These are phyloP conservation scores for Oreonectes daqikongensis DNA, from an alignment of 2,797 vertebrate genomes.

Conservation along the genomic window DNA sequence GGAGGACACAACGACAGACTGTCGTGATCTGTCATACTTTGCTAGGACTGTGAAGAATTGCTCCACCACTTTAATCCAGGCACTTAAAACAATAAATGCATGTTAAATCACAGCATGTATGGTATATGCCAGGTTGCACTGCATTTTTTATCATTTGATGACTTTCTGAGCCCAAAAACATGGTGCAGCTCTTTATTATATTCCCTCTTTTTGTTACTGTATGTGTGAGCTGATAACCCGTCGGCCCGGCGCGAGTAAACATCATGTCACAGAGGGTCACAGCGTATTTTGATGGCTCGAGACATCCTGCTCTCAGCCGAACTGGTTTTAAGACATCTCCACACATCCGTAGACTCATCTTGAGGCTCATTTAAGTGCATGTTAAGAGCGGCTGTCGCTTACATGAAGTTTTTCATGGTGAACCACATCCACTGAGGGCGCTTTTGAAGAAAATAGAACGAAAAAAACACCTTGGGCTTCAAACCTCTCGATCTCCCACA, in stretches of 20 bases:
- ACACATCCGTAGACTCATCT: slow-evolving; percentile 28
- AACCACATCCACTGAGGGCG: slow-evolving; percentile 1
- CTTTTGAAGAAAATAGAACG: slow-evolving; percentile 26
- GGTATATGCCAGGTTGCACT: too few species aligned
- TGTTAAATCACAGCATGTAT: too few species aligned
- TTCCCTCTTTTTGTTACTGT: slow-evolving; percentile 22
- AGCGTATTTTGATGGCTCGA: slow-evolving; percentile 51
- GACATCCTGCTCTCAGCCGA: slow-evolving; percentile 45
- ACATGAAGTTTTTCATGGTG: slow-evolving; percentile 15
- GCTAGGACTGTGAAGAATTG: not conserved
- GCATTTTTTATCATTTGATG: too few species aligned
- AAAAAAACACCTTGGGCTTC: slow-evolving; percentile 15
- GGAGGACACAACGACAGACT: not conserved
- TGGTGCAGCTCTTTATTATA: too few species aligned
- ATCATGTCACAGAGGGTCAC: slow-evolving; percentile 70
- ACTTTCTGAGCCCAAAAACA: too few species aligned
- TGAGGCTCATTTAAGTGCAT: slow-evolving; percentile 20
- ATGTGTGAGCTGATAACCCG: slow-evolving; percentile 65
- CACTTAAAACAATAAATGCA: too few species aligned
- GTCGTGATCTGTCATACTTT: not conserved
- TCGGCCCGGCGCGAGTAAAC: slow-evolving; percentile 70
- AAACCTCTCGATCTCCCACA: not conserved
- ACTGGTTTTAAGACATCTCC: slow-evolving; percentile 30
- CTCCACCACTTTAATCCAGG: not conserved
- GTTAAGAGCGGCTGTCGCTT: slow-evolving; percentile 19